phyloP scores from a whole-genome alignment of 2,888 invertebrate species.

The Dynastes tityus region DNA sequence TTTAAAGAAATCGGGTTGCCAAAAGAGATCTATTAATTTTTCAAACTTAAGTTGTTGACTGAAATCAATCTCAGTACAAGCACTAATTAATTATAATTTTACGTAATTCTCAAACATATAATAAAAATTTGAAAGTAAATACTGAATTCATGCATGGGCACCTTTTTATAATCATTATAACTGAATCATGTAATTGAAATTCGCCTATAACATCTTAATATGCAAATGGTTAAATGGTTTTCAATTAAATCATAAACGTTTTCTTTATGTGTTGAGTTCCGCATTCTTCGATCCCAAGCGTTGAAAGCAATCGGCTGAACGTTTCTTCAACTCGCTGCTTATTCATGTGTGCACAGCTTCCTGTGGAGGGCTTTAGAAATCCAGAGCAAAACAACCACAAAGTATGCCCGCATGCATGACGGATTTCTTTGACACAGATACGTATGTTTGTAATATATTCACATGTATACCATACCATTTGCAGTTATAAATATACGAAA shows the following conservation, averaged over 20 bases:
- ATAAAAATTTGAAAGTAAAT: no score
- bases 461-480: neutral
- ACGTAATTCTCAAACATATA: no score
- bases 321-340: conserved; percentile 32
- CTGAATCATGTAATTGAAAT: no score
- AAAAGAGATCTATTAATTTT: no score
- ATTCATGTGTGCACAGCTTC: conserved; percentile 33
- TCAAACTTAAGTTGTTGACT: no score
- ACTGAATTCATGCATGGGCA: no score
- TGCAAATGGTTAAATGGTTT: no score
- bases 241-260: neutral
- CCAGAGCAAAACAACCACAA: conserved; percentile 26
- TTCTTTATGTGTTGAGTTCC: conserved; percentile 2
- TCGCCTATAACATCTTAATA: no score
- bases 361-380: conserved; percentile 9
- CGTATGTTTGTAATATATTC: neutral
- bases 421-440: conserved; percentile 32
- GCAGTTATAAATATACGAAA: conserved; percentile 2
- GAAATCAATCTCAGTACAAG: no score
- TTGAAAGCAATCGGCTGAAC: conserved; percentile 19
- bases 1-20: no score
- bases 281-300: conserved; percentile 20
- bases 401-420: conserved; percentile 9
- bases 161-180: no score
- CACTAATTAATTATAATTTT: no score